Evolutionary conservation across 2,113 vertebrate species (phyloP).

Genomic region (Notothenia coriiceps): DNA sequence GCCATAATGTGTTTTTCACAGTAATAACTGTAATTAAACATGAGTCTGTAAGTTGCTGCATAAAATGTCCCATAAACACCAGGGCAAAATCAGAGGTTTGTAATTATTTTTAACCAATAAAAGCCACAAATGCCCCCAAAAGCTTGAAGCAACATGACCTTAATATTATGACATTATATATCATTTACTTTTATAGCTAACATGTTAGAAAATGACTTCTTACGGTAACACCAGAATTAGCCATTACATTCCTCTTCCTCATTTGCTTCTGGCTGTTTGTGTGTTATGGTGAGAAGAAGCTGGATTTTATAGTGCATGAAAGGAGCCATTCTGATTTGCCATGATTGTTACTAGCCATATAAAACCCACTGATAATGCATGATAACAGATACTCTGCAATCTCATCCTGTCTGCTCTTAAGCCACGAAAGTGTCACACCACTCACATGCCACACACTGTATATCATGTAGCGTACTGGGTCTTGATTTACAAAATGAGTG

Average conservation of each 20-base stretch:
- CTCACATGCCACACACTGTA: slow-evolving; percentile 1
- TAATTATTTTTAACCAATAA: not conserved
- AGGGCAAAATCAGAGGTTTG: not conserved
- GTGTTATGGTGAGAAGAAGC: not conserved
- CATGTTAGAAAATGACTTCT: not conserved
- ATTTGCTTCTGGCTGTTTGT: not conserved
- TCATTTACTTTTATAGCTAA: not conserved
- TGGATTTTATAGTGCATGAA: not conserved
- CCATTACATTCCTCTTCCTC: not conserved
- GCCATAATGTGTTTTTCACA: not conserved
- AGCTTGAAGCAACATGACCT: not conserved
- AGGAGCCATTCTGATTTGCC: slow-evolving; percentile 7
- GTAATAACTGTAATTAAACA: slow-evolving; percentile 8
- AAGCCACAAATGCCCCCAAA: not conserved
- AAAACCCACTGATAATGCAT: not conserved
- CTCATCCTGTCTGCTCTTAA: slow-evolving; percentile 6
- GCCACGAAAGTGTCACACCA: not conserved
- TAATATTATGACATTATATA: not conserved
- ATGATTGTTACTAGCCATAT: slow-evolving; percentile 7
- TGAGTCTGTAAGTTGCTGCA: not conserved
- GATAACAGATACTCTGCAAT: slow-evolving; percentile 4
- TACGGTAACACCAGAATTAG: not conserved
- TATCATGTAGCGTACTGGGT: not conserved
- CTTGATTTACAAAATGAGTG: slow-evolving; percentile 31
- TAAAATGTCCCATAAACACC: not conserved